Evolutionary conservation across 2,888 invertebrate species (phyloP), one percentile per base, ranked within the genome.

Genomic region (Tachystola acroxantha): DNA sequence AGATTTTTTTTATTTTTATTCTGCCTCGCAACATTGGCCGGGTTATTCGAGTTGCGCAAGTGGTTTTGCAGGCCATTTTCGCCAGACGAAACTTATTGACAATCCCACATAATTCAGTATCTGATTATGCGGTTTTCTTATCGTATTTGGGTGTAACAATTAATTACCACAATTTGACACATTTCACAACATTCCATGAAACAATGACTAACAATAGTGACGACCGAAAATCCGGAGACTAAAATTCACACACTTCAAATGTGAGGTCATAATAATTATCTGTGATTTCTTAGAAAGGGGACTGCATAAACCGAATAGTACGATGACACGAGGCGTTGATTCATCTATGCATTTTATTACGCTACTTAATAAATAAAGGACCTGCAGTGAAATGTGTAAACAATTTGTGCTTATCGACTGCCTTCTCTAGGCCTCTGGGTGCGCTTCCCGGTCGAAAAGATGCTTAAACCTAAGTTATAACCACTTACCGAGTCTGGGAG

Each of bases 261-360:
- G 56, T 70, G 64, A 70, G 56, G 57, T 71, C 65, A 71, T 43
- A 37, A 71, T 43, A 37, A 40, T 44, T 50, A 48, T 52, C 45
- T 45, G 58, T 52, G 41, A 59, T 58, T 78, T 74, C 73, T 53
- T 31, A 57, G 73, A 72, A 74, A 43, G 50, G 41, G 47, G 43
- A 36, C 38, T 52, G 40, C 49, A 51, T 49, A 45, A 45, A 42
- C 34, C 37, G 40, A 46, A 47, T 27, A 27, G 10, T 37, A 43
- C 34, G 44, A 48, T 42, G 34, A 39, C 39, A 43, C 32, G 34
- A 32, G 37, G 39, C 43, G 48, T 50, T 56, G 57, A 61, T 37
- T 61, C 58, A 59, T 51, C 41, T 41, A 20, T 29, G 14, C 14
- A 16, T n/a, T 14, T 9, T 14, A 16, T 16, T 6, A 9, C 29